Percentiles rank a stretch among this genome's conserved stretches.
phyloP scores from a whole-genome alignment of 2,888 invertebrate species.

The Morpho deidamia region DNA sequence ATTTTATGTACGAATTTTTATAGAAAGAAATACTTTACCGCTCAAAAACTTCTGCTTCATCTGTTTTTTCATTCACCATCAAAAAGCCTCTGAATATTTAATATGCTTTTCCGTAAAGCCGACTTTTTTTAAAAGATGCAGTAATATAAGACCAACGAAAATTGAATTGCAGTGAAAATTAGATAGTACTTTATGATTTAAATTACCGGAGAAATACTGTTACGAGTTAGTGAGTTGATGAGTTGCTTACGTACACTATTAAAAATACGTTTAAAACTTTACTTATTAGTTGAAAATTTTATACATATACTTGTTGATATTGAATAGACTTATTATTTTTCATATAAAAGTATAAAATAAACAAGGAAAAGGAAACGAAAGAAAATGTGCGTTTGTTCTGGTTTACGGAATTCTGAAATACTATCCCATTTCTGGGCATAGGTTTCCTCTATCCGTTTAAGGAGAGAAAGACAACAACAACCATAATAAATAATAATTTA shows the following conservation, averaged over 20 bases:
- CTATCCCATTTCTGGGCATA: too few species aligned
- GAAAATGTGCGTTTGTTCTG: too few species aligned
- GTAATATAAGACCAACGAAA: not conserved
- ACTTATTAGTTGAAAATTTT: too few species aligned
- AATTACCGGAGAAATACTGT: not conserved
- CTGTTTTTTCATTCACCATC: conserved; percentile 13
- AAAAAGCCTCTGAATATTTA: conserved; percentile 14
- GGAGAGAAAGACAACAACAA: too few species aligned
- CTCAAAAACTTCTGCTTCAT: conserved; percentile 17
- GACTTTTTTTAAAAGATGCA: conserved; percentile 7
- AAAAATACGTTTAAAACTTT: too few species aligned
- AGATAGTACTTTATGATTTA: not conserved
- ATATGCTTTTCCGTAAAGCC: conserved; percentile 11
- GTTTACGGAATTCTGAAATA: too few species aligned
- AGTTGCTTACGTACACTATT: not conserved
- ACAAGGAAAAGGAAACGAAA: too few species aligned
- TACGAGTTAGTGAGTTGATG: not conserved
- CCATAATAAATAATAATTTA: too few species aligned
- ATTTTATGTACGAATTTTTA: conserved; percentile 15
- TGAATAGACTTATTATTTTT: too few species aligned
- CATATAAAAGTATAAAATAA: too few species aligned
- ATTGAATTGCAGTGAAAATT: conserved; percentile 16
- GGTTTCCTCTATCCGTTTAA: too few species aligned
- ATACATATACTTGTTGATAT: too few species aligned
- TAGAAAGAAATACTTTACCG: conserved; percentile 12